Percentiles rank a stretch among this genome's conserved stretches.
These are phyloP conservation scores for Darevskia nairensis DNA, from an alignment of 2,797 vertebrate genomes.

Conservation along the genomic window DNA sequence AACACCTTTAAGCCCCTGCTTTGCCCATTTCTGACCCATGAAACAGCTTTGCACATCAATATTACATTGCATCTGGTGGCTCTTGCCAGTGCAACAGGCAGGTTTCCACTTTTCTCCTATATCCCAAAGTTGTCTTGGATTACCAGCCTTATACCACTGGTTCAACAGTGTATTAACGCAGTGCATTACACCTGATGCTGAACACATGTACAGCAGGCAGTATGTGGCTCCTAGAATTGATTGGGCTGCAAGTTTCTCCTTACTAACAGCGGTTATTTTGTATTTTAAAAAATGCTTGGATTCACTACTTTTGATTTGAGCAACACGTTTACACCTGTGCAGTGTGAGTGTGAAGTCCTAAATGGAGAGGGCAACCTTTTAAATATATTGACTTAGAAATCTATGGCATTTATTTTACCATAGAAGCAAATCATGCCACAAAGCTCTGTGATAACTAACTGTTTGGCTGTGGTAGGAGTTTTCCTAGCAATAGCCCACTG, in stretches of 20 bases:
- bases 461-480: neutral
- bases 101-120: neutral
- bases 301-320: neutral
- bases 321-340: neutral
- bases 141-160: neutral
- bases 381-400: neutral
- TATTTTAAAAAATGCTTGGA: neutral
- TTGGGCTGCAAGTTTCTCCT: neutral
- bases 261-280: neutral
- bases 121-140: neutral
- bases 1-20: neutral
- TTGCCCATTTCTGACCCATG: neutral
- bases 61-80: neutral
- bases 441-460: neutral
- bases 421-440: neutral
- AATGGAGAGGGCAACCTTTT: neutral
- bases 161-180: neutral
- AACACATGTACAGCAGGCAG: neutral
- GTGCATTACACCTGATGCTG: neutral
- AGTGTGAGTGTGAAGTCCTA: neutral
- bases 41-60: neutral
- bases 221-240: neutral
- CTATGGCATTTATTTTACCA: neutral
- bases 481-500: neutral
- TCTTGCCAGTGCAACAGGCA: neutral